Percentiles rank a stretch among this genome's conserved stretches.
phyloP scores from a whole-genome alignment of 2,888 invertebrate species.

The Napeogenes sylphis region DNA sequence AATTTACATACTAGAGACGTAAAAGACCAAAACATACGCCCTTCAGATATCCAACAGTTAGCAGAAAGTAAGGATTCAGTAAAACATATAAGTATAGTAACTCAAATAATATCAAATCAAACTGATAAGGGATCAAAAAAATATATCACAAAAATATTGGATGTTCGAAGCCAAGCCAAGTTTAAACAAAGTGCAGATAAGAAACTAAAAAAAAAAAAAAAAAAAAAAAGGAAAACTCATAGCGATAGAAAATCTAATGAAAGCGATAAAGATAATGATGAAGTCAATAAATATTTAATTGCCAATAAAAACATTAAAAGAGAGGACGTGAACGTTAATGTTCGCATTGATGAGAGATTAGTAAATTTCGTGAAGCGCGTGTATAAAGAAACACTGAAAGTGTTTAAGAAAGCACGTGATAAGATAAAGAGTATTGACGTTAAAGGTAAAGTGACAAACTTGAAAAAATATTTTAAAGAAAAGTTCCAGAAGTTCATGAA shows the following conservation, averaged over 20 bases:
- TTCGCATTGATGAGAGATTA: slow-evolving; percentile 37
- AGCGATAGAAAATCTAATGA: too few relatives aligned
- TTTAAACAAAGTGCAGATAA: not conserved
- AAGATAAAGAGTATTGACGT: slow-evolving; percentile 28
- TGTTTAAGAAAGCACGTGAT: slow-evolving; percentile 40
- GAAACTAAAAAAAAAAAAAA: not conserved
- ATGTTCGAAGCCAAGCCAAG: not conserved
- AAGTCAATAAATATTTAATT: slow-evolving; percentile 8
- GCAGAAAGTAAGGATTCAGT: not conserved
- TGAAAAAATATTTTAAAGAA: slow-evolving; percentile 39
- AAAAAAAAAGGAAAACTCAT: not conserved
- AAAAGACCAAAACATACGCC: not conserved
- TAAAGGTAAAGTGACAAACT: slow-evolving; percentile 32
- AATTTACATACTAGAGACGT: too few relatives aligned
- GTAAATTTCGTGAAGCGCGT: slow-evolving; percentile 45
- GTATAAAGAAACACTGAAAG: slow-evolving; percentile 41
- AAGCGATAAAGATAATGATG: not conserved
- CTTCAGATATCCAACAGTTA: not conserved
- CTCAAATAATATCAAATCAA: not conserved
- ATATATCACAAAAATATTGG: not conserved
- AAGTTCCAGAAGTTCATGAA: slow-evolving; percentile 45
- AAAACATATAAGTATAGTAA: not conserved
- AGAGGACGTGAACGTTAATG: slow-evolving; percentile 12
- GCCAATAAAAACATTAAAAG: slow-evolving; percentile 1
- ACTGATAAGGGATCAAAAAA: not conserved